phyloP scores from a whole-genome alignment of 2,113 vertebrate species.

The Scomber japonicus region DNA sequence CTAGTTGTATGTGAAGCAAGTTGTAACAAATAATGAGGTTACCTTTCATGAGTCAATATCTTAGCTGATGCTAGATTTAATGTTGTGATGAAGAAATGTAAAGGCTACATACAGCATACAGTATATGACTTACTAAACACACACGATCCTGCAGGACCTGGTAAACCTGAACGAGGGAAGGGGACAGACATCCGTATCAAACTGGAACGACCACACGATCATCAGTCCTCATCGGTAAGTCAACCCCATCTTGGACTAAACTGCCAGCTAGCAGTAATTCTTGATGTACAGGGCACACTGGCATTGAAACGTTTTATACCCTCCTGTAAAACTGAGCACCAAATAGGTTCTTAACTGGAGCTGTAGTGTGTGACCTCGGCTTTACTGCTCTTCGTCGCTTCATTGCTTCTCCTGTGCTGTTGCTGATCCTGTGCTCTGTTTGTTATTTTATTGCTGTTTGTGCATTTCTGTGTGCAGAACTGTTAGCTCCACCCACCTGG shows the following conservation, averaged over 20 bases:
- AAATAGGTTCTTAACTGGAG: neutral
- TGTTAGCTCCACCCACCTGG: constrained; percentile 85
- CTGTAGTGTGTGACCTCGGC: neutral
- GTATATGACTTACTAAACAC: neutral
- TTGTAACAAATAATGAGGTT: too few species aligned
- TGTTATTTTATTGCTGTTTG: constrained; percentile 25
- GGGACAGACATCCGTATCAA: constrained; percentile 91
- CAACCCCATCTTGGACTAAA: neutral
- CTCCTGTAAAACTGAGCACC: neutral
- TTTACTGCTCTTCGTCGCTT: constrained; percentile 10
- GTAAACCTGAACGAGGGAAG: constrained; percentile 81
- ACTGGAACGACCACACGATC: constrained; percentile 87
- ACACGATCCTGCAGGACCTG: constrained; percentile 53
- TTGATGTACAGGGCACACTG: neutral
- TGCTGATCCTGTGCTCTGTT: neutral
- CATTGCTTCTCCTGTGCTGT: neutral
- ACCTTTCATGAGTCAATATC: neutral
- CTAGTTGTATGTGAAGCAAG: too few species aligned
- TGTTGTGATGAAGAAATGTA: neutral
- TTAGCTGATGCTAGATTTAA: constrained; percentile 1
- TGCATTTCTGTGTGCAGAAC: constrained; percentile 81
- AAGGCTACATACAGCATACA: too few species aligned
- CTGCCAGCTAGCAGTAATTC: neutral
- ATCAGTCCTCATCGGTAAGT: constrained; percentile 87
- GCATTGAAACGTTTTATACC: neutral